Base-by-base conservation (phyloP, 2,113 vertebrate species). In the Neodontobutis hainanensis region DNA sequence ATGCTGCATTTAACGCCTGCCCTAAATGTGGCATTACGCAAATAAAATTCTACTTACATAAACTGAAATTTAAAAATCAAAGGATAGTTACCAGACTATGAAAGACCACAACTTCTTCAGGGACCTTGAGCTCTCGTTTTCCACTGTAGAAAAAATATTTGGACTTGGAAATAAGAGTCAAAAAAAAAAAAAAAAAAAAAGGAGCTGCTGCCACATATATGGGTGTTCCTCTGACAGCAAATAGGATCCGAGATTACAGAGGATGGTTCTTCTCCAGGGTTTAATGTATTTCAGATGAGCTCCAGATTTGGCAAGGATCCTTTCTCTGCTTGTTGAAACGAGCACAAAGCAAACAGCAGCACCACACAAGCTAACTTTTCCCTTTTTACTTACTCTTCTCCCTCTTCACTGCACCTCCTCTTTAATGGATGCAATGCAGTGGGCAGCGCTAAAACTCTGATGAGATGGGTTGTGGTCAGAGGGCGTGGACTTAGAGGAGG, bases 221-320 rank as follows among this genome's bases (percentile, higher is more conserved):
- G 84, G 73, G 83, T 87, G 80, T 74, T 80, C 49, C 69, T 82
- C 70, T 61, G 43, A 64, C 79, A 82, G 68, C 83, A 71, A 81
- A 78, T 75, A 78, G 72, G 60, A 85, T 10, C 53, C 61, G 66
- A 32, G 73, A 75, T 65, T 65, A 78, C 32, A 85, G 77, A 61
- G 80, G 70, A 77, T 59, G 40, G 15, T 77, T 88, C 66, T 78
- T 85, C 81, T 86, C 69, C 63, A 56, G 78, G 43, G 61, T 69
- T 86, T 86, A 87, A 88, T 85, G 66, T 52, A 75, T 83, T 86
- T 91, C 84, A 87, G 82, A 84, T 82, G 84, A 89, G 82, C 77
- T 81, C 73, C 66, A 62, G 19, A 73, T 69, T 79, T 86, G 83
- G 63, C 77, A 45, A 9, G 45, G 27, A 11, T 76, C 70, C 66